Conservation (phyloP, 2,888 invertebrate species). For the Sphaerophoria rueppellii region DNA sequence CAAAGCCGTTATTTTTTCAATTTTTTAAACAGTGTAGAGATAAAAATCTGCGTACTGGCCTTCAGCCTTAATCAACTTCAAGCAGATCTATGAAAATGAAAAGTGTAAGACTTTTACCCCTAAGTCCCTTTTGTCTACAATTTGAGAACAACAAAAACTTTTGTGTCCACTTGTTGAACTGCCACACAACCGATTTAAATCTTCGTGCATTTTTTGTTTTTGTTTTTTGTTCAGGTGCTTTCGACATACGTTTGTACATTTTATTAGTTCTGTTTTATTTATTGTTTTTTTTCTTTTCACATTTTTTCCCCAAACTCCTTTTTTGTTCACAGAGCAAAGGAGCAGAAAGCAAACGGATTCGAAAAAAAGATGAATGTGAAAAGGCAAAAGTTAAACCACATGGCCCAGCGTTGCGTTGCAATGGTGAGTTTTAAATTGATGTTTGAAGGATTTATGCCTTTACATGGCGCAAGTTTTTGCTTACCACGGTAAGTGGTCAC, state of each 20-base stretch:
- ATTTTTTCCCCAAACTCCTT: not conserved
- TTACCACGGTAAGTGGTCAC: constrained; percentile 61
- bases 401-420: constrained; percentile 39
- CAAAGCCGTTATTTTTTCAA: too few species aligned
- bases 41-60: too few species aligned
- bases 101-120: constrained; percentile 30
- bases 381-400: constrained; percentile 59
- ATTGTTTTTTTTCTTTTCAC: constrained; percentile 1
- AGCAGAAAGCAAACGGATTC: constrained; percentile 58
- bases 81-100: not conserved
- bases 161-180: constrained; percentile 68
- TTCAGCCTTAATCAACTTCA: too few species aligned
- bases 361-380: constrained; percentile 54
- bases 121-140: constrained; percentile 29
- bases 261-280: constrained; percentile 43
- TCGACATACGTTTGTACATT: constrained; percentile 54
- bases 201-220: constrained; percentile 46
- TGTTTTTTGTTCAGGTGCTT: constrained; percentile 59
- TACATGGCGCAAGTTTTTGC: constrained; percentile 55
- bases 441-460: constrained; percentile 68
- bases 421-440: constrained; percentile 61
- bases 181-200: constrained; percentile 62
- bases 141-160: constrained; percentile 37
- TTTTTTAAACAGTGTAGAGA: too few species aligned
- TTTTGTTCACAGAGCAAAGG: constrained; percentile 33